Percentiles rank a stretch among this genome's conserved stretches.
Evolutionary conservation across 2,797 vertebrate species (phyloP).

Genomic region (Chloroceryle amazona): DNA sequence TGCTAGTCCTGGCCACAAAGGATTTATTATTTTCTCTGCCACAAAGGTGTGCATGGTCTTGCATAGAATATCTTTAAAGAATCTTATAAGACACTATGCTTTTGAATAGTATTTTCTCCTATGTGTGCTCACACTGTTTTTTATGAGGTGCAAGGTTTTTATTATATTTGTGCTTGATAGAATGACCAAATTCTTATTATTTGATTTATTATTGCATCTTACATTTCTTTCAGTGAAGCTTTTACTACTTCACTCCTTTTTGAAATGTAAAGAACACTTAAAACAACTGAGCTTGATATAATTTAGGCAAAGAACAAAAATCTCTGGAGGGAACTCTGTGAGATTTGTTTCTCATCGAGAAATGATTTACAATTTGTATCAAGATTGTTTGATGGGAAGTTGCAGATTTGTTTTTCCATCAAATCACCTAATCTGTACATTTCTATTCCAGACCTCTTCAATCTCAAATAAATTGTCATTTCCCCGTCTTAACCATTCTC

Average conservation of each 20-base stretch:
- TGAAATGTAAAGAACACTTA: conserved; percentile 38
- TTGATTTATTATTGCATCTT: conserved; percentile 27
- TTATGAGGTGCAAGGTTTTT: background rate
- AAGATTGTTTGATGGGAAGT: conserved; percentile 35
- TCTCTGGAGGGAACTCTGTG: conserved; percentile 29
- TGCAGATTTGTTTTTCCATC: conserved; percentile 34
- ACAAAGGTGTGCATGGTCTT: background rate
- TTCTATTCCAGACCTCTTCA: conserved; percentile 23
- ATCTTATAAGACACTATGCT: background rate
- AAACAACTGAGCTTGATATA: conserved; percentile 6
- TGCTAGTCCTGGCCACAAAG: background rate
- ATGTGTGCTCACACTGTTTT: background rate
- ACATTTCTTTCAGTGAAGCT: background rate
- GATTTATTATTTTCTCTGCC: background rate
- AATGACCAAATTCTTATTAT: background rate
- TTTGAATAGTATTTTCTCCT: background rate
- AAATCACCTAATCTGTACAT: background rate
- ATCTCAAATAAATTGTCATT: conserved; percentile 45
- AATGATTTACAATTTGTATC: conserved; percentile 60
- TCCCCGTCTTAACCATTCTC: background rate
- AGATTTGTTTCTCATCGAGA: conserved; percentile 15
- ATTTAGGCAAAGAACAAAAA: conserved; percentile 37
- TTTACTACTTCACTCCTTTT: conserved; percentile 6
- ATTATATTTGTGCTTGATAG: background rate
- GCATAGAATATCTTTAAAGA: background rate